These are phyloP conservation scores for Apotomis turbidana DNA, from an alignment of 2,888 invertebrate species.

Conservation along the genomic window DNA sequence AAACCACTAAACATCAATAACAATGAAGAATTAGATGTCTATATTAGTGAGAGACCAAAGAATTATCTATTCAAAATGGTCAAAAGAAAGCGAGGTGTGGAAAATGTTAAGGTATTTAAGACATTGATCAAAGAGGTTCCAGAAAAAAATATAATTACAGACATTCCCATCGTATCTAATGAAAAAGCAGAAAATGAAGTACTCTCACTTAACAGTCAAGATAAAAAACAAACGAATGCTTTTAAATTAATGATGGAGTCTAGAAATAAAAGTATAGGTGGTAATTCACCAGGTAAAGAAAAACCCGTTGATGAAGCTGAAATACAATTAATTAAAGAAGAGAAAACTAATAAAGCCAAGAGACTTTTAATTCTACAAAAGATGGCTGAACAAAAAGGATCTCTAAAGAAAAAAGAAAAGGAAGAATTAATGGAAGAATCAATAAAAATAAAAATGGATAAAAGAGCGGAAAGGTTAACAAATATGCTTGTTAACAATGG, in stretches of 20 bases:
- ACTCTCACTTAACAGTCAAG: constrained; percentile 46
- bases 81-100: constrained; percentile 55
- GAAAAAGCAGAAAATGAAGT: constrained; percentile 8
- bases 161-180: not conserved
- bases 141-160: not conserved
- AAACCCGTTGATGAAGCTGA: constrained; percentile 56
- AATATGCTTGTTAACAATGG: constrained; percentile 62
- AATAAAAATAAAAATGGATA: constrained; percentile 84
- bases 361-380: constrained; percentile 82
- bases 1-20: constrained; percentile 60
- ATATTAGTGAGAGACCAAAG: constrained; percentile 55
- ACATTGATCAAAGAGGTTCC: constrained; percentile 27
- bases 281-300: constrained; percentile 85
- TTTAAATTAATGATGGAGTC: constrained; percentile 88
- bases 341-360: constrained; percentile 68
- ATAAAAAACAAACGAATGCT: constrained; percentile 78
- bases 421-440: constrained; percentile 82
- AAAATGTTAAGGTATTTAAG: constrained; percentile 43
- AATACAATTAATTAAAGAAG: constrained; percentile 56
- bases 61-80: constrained; percentile 75
- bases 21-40: constrained; percentile 37
- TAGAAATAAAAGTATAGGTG: constrained; percentile 85
- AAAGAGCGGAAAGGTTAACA: constrained; percentile 84
- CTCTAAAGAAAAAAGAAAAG: constrained; percentile 82
- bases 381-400: constrained; percentile 87